Evolutionary conservation across 2,797 vertebrate genomes (phyloP).

Genomic region (Trematomus bernacchii): DNA sequence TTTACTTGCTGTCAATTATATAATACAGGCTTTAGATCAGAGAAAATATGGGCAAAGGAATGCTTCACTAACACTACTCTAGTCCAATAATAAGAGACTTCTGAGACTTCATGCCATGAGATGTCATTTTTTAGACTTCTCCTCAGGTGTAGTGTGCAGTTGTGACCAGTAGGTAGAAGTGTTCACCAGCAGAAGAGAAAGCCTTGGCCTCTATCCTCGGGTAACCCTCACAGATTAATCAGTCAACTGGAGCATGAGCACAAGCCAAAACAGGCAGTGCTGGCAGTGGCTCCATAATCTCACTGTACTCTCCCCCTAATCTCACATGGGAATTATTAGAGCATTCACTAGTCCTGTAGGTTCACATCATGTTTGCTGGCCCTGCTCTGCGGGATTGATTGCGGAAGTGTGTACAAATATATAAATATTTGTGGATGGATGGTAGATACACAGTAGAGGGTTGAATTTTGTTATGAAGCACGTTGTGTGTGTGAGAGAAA

Average conservation of each 20-base stretch:
- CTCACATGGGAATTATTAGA: constrained; percentile 59
- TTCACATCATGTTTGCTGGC: constrained; percentile 21
- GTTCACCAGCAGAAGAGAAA: constrained; percentile 33
- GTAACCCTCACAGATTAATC: constrained; percentile 69
- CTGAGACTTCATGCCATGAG: not conserved
- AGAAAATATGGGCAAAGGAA: not conserved
- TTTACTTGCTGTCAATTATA: not conserved
- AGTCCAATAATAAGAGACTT: too few relatives aligned
- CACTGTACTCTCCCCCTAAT: constrained; percentile 55
- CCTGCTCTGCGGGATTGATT: constrained; percentile 9
- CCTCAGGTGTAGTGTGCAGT: constrained; percentile 40
- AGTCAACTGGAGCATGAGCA: constrained; percentile 65
- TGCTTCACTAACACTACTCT: too few relatives aligned
- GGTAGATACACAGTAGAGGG: not conserved
- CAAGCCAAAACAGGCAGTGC: constrained; percentile 60
- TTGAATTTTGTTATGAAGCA: constrained; percentile 22
- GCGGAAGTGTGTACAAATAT: constrained; percentile 2
- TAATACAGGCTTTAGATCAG: constrained; percentile 33
- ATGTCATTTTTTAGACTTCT: not conserved
- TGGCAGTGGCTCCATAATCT: constrained; percentile 63
- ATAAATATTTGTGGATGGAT: not conserved
- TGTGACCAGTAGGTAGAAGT: constrained; percentile 64
- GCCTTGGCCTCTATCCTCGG: constrained; percentile 19
- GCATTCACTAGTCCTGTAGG: constrained; percentile 37
- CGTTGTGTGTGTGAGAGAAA: constrained; percentile 10